Conservation (phyloP, 1,140 invertebrate genomes). For the Ceratina calcarata region DNA sequence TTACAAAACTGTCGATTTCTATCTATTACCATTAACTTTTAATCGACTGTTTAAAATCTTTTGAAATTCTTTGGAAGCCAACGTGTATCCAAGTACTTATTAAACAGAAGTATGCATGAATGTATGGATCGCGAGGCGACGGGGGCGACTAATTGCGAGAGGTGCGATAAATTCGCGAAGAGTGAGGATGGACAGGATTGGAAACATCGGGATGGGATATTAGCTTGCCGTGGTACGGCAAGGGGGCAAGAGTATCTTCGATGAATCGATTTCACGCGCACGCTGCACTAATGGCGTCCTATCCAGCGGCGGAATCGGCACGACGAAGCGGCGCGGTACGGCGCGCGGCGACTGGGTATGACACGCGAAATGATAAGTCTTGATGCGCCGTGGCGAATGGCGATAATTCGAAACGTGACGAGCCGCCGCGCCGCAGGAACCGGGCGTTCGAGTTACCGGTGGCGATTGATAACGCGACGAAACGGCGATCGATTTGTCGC, state of each 20-base stretch:
- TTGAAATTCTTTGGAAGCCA: no score
- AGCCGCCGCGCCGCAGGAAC: conserved; percentile 9
- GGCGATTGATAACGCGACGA: conserved; percentile 28
- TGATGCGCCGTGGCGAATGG: conserved; percentile 52
- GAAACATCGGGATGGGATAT: background rate
- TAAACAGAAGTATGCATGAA: no score
- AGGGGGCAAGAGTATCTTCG: conserved; percentile 9
- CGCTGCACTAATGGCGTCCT: conserved; percentile 14
- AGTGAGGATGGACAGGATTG: background rate
- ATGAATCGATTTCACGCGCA: conserved; percentile 49
- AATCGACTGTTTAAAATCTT: no score
- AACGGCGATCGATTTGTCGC: conserved; percentile 12
- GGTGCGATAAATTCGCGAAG: conserved; percentile 40
- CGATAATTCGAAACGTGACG: conserved; percentile 50
- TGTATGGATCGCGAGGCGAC: background rate
- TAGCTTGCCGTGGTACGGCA: background rate
- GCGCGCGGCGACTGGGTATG: conserved; percentile 13
- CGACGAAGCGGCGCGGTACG: no score
- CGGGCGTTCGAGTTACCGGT: conserved; percentile 9
- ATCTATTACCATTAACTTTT: no score
- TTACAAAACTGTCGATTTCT: no score
- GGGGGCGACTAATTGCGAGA: conserved; percentile 50
- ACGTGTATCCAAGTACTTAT: no score
- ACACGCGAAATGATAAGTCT: conserved; percentile 41
- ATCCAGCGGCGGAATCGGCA: conserved; percentile 5